Evolutionary conservation across 1,140 invertebrate genomes (phyloP), one percentile per base, ranked within the genome.

Genomic region (Lerema accius): DNA sequence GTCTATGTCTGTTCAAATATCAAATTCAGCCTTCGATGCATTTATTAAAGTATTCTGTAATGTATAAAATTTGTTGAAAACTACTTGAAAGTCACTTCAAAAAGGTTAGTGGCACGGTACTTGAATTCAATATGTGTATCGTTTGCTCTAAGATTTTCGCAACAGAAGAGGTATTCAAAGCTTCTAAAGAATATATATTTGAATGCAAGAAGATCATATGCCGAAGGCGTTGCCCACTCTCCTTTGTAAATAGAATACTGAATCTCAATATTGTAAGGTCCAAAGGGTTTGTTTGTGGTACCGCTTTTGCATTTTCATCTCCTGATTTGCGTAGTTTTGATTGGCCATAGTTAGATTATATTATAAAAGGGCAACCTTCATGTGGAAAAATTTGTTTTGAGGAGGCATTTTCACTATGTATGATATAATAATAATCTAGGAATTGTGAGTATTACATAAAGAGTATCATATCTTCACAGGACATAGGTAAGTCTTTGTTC

Each of bases 201-300:
- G 37, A 62, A 42, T 55, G 60, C 62, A 60, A 69, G 37, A 59
- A 55, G 63, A 78, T 70, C 66, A 67, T 67, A 69, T 46, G 50
- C 56, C 51, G 49, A 23, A 51, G 26, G 55, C 63, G 46, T 66
- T 55, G 48, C 28, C 19, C 48, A 50, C 51, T 61, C 51, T 45
- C 60, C 53, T 66, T 68, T 63, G 68, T 70, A 82, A 80, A 82
- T 76, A 82, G 73, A 78, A 78, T 73, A 73, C 70, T 63, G 56
- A 73, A 71, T 71, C 62, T 62, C 63, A 75, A 80, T 69, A 67
- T 69, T 56, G 10, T 19, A 15, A 16, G n/a, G n/a, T n/a, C n/a
- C n/a, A n/a, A n/a, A n/a, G n/a, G n/a, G n/a, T n/a, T n/a, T n/a
- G n/a, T n/a, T n/a, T n/a, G n/a, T n/a, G n/a, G 40, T 45, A 56